Conservation (phyloP, 2,797 vertebrate genomes). For the Oceanodroma leucorhoa region DNA sequence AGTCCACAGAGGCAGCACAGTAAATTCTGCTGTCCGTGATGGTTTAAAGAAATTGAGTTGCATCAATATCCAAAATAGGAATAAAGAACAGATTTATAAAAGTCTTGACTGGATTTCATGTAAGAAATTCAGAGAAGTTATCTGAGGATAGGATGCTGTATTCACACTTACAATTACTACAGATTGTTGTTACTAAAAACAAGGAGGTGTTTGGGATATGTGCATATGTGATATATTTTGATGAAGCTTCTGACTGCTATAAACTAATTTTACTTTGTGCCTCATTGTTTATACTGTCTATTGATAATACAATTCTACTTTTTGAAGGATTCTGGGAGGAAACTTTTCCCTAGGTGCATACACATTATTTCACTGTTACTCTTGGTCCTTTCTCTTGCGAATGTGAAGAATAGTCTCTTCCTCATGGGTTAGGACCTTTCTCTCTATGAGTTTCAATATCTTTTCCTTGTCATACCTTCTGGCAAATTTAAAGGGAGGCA, state of each 20-base stretch:
- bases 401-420: background rate
- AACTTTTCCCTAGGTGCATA: background rate
- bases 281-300: background rate
- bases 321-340: background rate
- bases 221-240: background rate
- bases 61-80: background rate
- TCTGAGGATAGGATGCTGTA: background rate
- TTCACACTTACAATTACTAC: background rate
- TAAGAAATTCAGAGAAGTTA: background rate
- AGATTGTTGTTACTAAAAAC: background rate
- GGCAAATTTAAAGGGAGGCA: slow-evolving; percentile 42
- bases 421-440: background rate
- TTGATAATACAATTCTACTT: background rate
- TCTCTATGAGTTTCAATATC: slow-evolving; percentile 5
- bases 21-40: background rate
- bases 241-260: background rate
- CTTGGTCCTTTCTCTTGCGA: background rate
- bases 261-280: background rate
- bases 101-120: background rate
- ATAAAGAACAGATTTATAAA: background rate
- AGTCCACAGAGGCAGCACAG: background rate
- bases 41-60: background rate
- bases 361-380: background rate
- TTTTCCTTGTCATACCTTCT: slow-evolving; percentile 28
- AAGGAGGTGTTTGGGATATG: background rate